Evolutionary conservation across 2,797 vertebrate genomes (phyloP).

Genomic region (Loriculus beryllinus): DNA sequence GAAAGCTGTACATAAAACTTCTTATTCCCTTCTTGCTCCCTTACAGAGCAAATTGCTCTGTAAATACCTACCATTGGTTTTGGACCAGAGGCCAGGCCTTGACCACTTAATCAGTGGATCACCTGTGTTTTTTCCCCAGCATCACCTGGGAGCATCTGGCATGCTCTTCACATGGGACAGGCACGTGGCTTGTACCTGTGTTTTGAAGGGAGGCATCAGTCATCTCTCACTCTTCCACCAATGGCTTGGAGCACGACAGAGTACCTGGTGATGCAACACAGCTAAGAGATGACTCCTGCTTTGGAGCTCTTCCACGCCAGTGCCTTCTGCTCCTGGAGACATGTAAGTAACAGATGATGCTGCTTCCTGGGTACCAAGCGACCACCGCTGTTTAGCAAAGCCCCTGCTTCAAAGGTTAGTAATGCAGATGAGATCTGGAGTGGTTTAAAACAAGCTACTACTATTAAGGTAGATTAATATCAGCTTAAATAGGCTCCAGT

Average conservation of each 20-base stretch:
- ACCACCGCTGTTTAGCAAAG: neutral
- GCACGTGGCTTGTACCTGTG: neutral
- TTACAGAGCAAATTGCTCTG: neutral
- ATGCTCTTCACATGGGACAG: neutral
- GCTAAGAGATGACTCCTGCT: neutral
- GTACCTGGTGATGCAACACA: neutral
- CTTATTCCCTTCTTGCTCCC: neutral
- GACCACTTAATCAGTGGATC: constrained; percentile 19
- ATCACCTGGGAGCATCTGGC: constrained; percentile 9
- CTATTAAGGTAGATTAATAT: neutral
- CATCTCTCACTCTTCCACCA: neutral
- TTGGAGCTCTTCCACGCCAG: neutral
- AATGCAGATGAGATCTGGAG: neutral
- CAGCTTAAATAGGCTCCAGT: neutral
- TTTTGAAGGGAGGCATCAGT: neutral
- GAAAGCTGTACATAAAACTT: neutral
- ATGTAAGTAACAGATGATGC: neutral
- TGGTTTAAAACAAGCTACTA: neutral
- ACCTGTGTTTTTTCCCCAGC: constrained; percentile 56
- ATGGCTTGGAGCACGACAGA: neutral
- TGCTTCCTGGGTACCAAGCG: neutral
- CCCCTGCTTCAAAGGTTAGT: neutral
- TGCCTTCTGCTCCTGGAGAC: neutral
- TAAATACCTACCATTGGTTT: neutral
- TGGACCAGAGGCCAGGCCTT: constrained; percentile 10